Evolutionary conservation across 2,797 vertebrate genomes (phyloP).

Genomic region (Malurus leucopterus): DNA sequence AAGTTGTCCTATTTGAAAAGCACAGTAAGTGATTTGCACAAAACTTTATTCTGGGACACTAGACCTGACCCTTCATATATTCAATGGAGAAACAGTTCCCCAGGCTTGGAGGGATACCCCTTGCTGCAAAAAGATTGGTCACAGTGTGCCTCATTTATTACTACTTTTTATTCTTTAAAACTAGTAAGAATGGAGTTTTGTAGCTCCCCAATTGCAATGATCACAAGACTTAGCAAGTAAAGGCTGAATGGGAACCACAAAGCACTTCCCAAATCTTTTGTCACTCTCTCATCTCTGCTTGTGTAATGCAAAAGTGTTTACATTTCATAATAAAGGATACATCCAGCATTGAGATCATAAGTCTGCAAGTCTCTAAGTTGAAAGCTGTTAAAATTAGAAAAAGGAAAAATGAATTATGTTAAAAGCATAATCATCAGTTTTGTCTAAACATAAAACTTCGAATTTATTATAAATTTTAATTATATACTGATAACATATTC

Average conservation of each 20-base stretch:
- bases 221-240: not conserved
- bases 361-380: slow-evolving; percentile 89
- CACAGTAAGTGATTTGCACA: not conserved
- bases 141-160: fast-evolving
- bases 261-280: not conserved
- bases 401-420: not conserved
- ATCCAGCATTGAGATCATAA: slow-evolving; percentile 95
- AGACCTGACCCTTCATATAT: not conserved
- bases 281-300: not conserved
- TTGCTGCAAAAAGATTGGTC: not conserved
- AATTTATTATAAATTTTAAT: not conserved
- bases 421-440: not conserved
- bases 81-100: not conserved
- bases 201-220: not conserved
- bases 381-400: slow-evolving; percentile 80
- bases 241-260: not conserved
- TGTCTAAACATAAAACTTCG: not conserved
- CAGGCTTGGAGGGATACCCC: not conserved
- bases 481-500: not conserved
- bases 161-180: not conserved
- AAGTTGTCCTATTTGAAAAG: not conserved
- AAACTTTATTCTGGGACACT: not conserved
- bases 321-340: slow-evolving; percentile 84
- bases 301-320: not conserved
- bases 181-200: not conserved